Evolutionary conservation across 2,888 invertebrate species (phyloP).

Genomic region (Microchrysa polita): DNA sequence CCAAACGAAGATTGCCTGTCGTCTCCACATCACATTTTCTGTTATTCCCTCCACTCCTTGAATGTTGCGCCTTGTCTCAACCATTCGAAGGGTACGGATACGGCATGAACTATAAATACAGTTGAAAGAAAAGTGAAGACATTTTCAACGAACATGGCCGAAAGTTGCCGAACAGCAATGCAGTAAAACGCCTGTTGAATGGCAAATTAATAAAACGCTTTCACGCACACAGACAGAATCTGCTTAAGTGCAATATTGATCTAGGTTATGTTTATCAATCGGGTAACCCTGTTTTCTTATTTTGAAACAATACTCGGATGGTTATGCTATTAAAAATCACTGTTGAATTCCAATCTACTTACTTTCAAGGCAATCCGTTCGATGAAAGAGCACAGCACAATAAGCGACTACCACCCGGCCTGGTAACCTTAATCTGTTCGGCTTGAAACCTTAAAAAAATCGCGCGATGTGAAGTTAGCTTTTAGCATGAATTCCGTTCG

Average conservation of each 20-base stretch:
- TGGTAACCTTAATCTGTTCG: slow-evolving; percentile 21
- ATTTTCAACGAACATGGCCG: slow-evolving; percentile 29
- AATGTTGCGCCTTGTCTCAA: no score
- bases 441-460: slow-evolving; percentile 26
- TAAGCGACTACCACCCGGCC: neutral
- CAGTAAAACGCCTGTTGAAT: slow-evolving; percentile 55
- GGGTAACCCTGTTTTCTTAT: slow-evolving; percentile 43
- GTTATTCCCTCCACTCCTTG: neutral
- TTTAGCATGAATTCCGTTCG: neutral
- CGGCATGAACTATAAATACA: no score
- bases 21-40: neutral
- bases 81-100: no score
- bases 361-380: neutral
- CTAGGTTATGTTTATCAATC: slow-evolving; percentile 54
- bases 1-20: neutral
- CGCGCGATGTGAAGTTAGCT: neutral
- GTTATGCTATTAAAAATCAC: neutral
- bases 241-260: slow-evolving; percentile 52
- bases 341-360: neutral
- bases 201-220: slow-evolving; percentile 34
- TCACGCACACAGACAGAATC: slow-evolving; percentile 46
- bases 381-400: neutral
- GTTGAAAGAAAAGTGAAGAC: slow-evolving; percentile 15
- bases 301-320: neutral
- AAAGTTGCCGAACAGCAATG: slow-evolving; percentile 51